Conservation (phyloP, 1,140 invertebrate genomes). For the Eufriesea mexicana region DNA sequence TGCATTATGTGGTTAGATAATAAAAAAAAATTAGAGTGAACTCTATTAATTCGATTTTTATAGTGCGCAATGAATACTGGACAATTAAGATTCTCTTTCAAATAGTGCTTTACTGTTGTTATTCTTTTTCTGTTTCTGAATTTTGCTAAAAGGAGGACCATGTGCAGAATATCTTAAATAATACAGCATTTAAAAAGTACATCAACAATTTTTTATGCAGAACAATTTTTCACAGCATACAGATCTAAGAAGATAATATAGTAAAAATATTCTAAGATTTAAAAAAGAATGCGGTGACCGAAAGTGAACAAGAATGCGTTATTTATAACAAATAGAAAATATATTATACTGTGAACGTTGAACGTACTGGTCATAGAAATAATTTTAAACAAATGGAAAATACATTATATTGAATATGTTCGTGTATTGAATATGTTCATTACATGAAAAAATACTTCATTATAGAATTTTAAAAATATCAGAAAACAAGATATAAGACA, state of each 20-base stretch:
- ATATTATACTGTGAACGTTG: slow-evolving; percentile 31
- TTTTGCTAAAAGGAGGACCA: slow-evolving; percentile 57
- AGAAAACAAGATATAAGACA: background rate
- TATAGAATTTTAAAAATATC: slow-evolving; percentile 1
- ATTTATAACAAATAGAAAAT: slow-evolving; percentile 33
- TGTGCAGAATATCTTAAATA: slow-evolving; percentile 56
- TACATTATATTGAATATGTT: slow-evolving; percentile 20
- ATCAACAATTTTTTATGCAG: slow-evolving; percentile 66
- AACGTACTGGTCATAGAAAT: slow-evolving; percentile 16
- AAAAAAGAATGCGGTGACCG: slow-evolving; percentile 23
- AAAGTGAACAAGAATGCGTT: slow-evolving; percentile 40
- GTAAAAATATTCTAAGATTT: slow-evolving; percentile 59
- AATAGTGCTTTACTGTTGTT: slow-evolving; percentile 63
- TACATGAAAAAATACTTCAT: slow-evolving; percentile 27
- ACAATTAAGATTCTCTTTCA: slow-evolving; percentile 52
- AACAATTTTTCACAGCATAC: slow-evolving; percentile 68
- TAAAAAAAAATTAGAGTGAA: slow-evolving; percentile 58
- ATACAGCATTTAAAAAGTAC: slow-evolving; percentile 60
- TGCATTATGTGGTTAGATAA: slow-evolving; percentile 48
- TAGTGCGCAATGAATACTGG: slow-evolving; percentile 61
- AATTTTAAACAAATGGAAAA: slow-evolving; percentile 20
- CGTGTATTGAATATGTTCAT: slow-evolving; percentile 24
- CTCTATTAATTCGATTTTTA: slow-evolving; percentile 54
- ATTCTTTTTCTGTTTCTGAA: slow-evolving; percentile 64
- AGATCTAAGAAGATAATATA: slow-evolving; percentile 55